These are phyloP conservation scores for Felis chaus DNA, from an alignment of 2,113 vertebrate species.

Conservation along the genomic window DNA sequence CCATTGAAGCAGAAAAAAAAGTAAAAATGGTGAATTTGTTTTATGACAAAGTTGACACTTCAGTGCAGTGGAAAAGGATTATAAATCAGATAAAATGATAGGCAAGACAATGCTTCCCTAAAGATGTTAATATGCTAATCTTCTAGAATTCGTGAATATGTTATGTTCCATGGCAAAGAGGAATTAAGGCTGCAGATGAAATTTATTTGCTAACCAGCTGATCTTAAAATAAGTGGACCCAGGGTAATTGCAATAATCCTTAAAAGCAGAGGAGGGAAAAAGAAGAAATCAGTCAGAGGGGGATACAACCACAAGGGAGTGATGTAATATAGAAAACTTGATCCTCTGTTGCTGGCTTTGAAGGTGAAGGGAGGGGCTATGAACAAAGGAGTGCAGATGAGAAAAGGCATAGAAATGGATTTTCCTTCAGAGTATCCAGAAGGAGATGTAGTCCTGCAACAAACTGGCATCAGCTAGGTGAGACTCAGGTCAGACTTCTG, in stretches of 20 bases:
- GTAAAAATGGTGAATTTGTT: background rate
- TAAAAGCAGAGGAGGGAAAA: background rate
- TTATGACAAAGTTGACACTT: background rate
- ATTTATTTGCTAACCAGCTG: background rate
- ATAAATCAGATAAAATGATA: background rate
- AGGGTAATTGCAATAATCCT: no score
- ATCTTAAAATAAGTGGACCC: background rate
- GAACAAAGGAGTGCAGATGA: background rate
- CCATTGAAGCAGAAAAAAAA: background rate
- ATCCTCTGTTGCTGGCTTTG: background rate
- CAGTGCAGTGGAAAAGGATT: background rate
- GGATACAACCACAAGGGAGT: background rate
- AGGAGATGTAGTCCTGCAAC: background rate
- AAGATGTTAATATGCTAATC: background rate
- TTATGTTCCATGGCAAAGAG: background rate
- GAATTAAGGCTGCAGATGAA: background rate
- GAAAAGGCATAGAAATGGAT: background rate
- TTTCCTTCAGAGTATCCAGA: background rate
- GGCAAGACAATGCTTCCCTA: background rate
- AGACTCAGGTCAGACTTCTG: background rate
- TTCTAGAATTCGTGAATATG: background rate
- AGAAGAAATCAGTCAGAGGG: background rate
- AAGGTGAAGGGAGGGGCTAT: background rate
- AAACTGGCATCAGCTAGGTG: background rate
- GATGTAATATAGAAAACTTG: background rate